These are phyloP conservation scores for Lypha dubia DNA, from an alignment of 2,888 invertebrate species.

Conservation along the genomic window DNA sequence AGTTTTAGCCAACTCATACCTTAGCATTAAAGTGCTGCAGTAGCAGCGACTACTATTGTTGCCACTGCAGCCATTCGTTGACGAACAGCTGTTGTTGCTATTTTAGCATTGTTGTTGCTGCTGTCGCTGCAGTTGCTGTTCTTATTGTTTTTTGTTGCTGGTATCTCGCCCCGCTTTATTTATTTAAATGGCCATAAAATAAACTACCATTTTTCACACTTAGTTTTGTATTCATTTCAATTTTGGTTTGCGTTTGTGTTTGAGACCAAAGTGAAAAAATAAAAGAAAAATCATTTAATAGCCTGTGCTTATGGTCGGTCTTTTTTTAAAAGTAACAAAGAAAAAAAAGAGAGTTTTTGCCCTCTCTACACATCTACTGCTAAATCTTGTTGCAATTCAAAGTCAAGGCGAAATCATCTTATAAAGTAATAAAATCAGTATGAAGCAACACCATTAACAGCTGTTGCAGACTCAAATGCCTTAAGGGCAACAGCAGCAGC, in stretches of 20 bases:
- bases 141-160: slow-evolving; percentile 29
- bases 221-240: slow-evolving; percentile 31
- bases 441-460: slow-evolving; percentile 66
- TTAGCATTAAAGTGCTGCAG: neutral
- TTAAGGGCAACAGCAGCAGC: slow-evolving; percentile 42
- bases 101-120: slow-evolving; percentile 9
- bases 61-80: slow-evolving; percentile 46
- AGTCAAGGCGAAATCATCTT: slow-evolving; percentile 74
- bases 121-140: slow-evolving; percentile 13
- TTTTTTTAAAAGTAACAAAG: slow-evolving; percentile 22
- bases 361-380: neutral
- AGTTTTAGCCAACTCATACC: slow-evolving; percentile 51
- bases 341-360: slow-evolving; percentile 14
- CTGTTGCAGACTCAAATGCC: slow-evolving; percentile 61
- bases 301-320: slow-evolving; percentile 47
- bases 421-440: slow-evolving; percentile 71
- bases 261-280: slow-evolving; percentile 57
- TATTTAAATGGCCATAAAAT: slow-evolving; percentile 62
- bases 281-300: slow-evolving; percentile 34
- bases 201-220: slow-evolving; percentile 70
- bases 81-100: slow-evolving; percentile 3
- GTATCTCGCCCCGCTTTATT: neutral
- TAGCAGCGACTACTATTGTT: slow-evolving; percentile 12
- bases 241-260: slow-evolving; percentile 52
- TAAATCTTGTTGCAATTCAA: slow-evolving; percentile 63